Percentiles rank a stretch among this genome's conserved stretches.
phyloP scores from a whole-genome alignment of 2,113 vertebrate species.

The Gallinago jamesoni region DNA sequence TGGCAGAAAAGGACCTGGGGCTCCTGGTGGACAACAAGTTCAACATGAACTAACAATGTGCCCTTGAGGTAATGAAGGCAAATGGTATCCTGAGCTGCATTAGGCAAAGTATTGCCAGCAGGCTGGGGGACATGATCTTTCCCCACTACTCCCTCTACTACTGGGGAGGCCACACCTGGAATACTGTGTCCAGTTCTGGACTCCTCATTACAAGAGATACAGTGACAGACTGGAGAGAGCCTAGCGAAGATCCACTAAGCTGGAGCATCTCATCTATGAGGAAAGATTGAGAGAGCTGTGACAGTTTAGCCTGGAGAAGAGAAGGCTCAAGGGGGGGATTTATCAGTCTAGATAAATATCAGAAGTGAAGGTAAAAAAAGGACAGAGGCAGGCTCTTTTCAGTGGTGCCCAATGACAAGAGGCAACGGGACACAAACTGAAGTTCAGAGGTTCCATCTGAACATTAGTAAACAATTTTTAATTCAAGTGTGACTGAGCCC shows the following conservation, averaged over 20 bases:
- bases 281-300: neutral
- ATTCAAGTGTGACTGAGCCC: neutral
- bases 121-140: neutral
- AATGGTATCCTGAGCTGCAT: neutral
- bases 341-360: neutral
- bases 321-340: neutral
- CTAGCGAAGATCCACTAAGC: neutral
- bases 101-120: neutral
- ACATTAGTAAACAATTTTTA: neutral
- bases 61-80: neutral
- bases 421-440: neutral
- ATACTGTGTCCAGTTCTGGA: neutral
- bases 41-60: neutral
- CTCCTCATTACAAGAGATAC: neutral
- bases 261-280: neutral
- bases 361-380: neutral
- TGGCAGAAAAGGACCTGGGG: neutral
- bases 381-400: neutral
- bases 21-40: neutral
- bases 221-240: too few species aligned
- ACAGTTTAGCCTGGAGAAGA: neutral
- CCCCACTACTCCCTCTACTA: neutral
- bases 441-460: accelerated
- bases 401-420: neutral
- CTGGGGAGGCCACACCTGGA: neutral